Base-by-base conservation (phyloP, 2,797 vertebrate genomes). In the Morus bassanus region DNA sequence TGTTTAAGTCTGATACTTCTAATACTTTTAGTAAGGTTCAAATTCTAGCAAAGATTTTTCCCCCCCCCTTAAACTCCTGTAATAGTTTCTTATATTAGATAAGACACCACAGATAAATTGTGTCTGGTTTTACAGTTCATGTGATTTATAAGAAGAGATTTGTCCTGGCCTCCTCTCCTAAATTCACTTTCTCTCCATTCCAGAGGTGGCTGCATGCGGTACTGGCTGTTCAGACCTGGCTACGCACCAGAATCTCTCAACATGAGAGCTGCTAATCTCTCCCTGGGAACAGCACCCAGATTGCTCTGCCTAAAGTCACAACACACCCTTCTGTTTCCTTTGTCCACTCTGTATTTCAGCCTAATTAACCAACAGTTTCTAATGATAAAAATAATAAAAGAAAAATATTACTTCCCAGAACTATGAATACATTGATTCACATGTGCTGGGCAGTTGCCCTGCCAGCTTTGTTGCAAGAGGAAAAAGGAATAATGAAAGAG, bases 271-370 rank as follows among this genome's bases (percentile, higher is more conserved):
- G 63, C 72, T 92, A 78, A 75, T 91, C 78, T 78, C 43, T 92
- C 67, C 59, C 74, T 67, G 64, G 79, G 59, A 94, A 95, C 59
- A 95, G 80, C 75, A 95, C 78, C 88, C 63, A 43, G 56, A 60
- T 77, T 78, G 41, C 78, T 77, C 78, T 96, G 67, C 54, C 70
- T 75, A 27, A 92, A 95, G 84, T 89, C 86, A 93, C 67, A 92
- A 93, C 53, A 91, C 50, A 93, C 53, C 33, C 50, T 93, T 72
- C 75, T 88, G 64, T 31, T 70, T 85, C 64, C 39, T 83, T 90
- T 95, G 54, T 82, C 77, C 50, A 74, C 31, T 75, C 77, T 70
- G 51, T 79, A 73, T 69, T 94, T 88, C 89, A 92, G 61, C 46
- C 51, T 78, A 81, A 75, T 88, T 78, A 91, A 75, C 30, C 59